Evolutionary conservation across 2,113 vertebrate genomes (phyloP).

Genomic region (Panthera uncia): DNA sequence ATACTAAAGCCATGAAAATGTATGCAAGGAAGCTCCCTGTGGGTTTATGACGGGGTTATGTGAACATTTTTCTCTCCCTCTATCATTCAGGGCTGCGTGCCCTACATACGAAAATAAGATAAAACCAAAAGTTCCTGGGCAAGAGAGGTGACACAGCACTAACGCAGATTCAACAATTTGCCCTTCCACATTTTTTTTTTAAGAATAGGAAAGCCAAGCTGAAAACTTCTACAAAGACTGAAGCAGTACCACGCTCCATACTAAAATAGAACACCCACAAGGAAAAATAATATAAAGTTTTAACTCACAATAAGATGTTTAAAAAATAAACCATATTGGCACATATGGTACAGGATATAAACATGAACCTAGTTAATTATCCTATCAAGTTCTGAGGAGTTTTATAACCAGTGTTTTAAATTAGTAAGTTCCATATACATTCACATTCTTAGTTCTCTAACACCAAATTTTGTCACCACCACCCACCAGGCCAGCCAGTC

Average conservation of each 20-base stretch:
- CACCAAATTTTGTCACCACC: background rate
- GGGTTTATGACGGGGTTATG: background rate
- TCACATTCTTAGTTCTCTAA: background rate
- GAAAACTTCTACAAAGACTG: background rate
- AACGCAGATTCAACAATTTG: background rate
- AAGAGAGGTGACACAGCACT: conserved; percentile 5
- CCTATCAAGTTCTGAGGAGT: background rate
- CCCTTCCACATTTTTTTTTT: background rate
- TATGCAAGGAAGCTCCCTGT: background rate
- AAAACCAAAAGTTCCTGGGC: background rate
- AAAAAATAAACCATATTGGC: background rate
- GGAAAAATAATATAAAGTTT: background rate
- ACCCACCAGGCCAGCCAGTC: background rate
- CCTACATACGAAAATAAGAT: conserved; percentile 10
- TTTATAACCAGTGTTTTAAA: conserved; percentile 14
- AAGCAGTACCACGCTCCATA: background rate
- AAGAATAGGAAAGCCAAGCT: background rate
- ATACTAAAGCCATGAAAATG: conserved; percentile 25
- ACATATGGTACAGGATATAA: background rate
- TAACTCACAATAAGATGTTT: background rate
- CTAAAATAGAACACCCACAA: background rate
- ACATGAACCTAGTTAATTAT: background rate
- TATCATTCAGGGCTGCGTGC: background rate
- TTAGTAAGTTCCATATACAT: background rate
- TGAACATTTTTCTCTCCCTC: background rate